Percentiles rank a stretch among this genome's conserved stretches.
Conservation (phyloP, 2,797 vertebrate genomes). For the Philypnodon macrostomus region DNA sequence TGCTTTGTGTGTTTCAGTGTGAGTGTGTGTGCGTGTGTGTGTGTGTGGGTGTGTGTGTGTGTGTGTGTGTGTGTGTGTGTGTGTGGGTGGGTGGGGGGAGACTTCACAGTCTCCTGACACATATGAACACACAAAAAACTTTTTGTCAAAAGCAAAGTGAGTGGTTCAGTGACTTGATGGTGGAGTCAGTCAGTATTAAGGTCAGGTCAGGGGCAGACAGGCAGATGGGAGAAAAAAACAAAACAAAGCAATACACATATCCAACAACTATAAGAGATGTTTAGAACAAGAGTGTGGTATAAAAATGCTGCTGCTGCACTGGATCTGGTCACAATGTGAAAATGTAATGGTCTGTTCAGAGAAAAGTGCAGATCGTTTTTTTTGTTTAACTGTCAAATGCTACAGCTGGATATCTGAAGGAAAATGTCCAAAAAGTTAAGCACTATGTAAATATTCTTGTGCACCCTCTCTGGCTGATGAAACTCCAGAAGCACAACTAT, state of each 20-base stretch:
- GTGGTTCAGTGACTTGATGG: slow-evolving; percentile 30
- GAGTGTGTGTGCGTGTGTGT: no score
- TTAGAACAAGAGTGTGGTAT: not conserved
- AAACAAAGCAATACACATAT: not conserved
- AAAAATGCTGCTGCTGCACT: slow-evolving; percentile 1
- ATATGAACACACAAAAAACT: slow-evolving; percentile 22
- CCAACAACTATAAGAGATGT: slow-evolving; percentile 1
- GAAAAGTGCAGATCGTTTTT: slow-evolving; percentile 8
- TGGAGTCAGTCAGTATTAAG: slow-evolving; percentile 42
- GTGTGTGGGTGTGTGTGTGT: no score
- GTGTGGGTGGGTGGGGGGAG: no score
- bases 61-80: no score
- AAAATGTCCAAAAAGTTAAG: no score
- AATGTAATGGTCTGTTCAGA: slow-evolving; percentile 3
- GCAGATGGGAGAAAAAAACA: not conserved
- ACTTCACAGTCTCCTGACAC: slow-evolving; percentile 39
- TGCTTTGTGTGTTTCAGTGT: slow-evolving; percentile 43
- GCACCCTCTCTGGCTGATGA: no score
- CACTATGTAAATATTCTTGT: no score
- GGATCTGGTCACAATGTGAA: slow-evolving; percentile 1
- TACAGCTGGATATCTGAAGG: not conserved
- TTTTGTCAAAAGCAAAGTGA: slow-evolving; percentile 36
- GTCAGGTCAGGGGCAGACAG: slow-evolving; percentile 36
- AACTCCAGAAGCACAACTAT: no score
- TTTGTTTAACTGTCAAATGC: not conserved